A percentile compares a stretch with the other conserved stretches of the same genome.
These are phyloP conservation scores for Aproaerema taeniolella DNA, from an alignment of 2,888 invertebrate genomes.

Conservation along the genomic window DNA sequence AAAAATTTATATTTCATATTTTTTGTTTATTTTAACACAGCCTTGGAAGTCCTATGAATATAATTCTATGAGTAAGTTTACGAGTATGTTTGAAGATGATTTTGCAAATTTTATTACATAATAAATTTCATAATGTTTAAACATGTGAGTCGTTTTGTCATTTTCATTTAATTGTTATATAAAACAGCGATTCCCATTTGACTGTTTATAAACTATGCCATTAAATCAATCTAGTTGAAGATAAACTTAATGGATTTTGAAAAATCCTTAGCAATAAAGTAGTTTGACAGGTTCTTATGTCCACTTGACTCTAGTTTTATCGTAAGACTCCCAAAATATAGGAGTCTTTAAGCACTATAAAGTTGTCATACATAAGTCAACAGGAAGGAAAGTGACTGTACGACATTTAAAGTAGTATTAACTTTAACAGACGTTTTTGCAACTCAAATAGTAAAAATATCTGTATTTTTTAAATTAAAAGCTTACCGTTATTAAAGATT, in stretches of 20 bases:
- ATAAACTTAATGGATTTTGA: conserved; percentile 4
- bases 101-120: conserved; percentile 32
- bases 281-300: no score
- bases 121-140: conserved; percentile 2
- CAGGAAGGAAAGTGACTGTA: no score
- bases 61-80: conserved; percentile 32
- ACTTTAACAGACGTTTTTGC: no score
- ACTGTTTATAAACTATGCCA: conserved; percentile 3
- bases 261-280: no score
- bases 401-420: no score
- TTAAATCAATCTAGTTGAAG: conserved; percentile 5
- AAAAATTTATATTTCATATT: conserved; percentile 1
- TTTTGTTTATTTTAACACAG: conserved; percentile 20
- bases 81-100: conserved; percentile 26
- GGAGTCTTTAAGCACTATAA: no score
- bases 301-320: no score
- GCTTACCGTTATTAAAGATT: background rate
- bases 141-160: conserved; percentile 5
- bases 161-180: conserved; percentile 6
- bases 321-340: no score
- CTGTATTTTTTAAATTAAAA: background rate
- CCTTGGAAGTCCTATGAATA: conserved; percentile 5
- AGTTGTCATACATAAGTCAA: no score
- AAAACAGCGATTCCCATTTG: conserved; percentile 6
- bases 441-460: background rate